Conservation (phyloP, 2,888 invertebrate genomes). For the Caenorhabditis sulstoni region DNA sequence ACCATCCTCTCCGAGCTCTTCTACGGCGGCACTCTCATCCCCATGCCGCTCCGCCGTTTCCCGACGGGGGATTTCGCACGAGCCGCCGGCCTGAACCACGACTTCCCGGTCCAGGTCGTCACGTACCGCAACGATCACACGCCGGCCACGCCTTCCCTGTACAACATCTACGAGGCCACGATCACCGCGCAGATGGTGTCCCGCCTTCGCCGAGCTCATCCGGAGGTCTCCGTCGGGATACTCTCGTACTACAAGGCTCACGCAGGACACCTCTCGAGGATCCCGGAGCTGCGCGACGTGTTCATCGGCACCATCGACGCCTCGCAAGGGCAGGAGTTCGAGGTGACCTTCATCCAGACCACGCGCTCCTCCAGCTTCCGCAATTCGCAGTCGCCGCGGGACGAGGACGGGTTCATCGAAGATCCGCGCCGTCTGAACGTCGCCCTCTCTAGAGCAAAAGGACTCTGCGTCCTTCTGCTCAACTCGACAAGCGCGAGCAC, state of each 20-base stretch:
- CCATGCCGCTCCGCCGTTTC: background rate
- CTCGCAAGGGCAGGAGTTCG: background rate
- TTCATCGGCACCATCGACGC: background rate
- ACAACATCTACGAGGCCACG: background rate
- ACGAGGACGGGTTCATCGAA: background rate
- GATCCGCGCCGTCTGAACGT: background rate
- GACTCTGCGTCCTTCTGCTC: background rate
- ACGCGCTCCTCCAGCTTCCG: background rate
- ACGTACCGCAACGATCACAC: background rate
- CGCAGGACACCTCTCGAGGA: background rate
- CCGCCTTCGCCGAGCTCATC: background rate
- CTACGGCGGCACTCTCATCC: background rate
- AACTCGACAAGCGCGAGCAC: no score
- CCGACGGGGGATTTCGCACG: background rate
- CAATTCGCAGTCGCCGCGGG: background rate
- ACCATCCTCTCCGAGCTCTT: background rate
- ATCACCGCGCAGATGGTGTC: background rate
- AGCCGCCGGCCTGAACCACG: background rate
- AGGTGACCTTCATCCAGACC: background rate
- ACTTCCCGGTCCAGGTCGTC: background rate
- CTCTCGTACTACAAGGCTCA: background rate
- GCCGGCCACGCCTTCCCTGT: background rate
- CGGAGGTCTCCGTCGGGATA: background rate
- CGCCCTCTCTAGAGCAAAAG: background rate
- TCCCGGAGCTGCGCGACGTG: background rate